Conservation (phyloP, 2,888 invertebrate species). For the Scrobipalpa atriplicella region DNA sequence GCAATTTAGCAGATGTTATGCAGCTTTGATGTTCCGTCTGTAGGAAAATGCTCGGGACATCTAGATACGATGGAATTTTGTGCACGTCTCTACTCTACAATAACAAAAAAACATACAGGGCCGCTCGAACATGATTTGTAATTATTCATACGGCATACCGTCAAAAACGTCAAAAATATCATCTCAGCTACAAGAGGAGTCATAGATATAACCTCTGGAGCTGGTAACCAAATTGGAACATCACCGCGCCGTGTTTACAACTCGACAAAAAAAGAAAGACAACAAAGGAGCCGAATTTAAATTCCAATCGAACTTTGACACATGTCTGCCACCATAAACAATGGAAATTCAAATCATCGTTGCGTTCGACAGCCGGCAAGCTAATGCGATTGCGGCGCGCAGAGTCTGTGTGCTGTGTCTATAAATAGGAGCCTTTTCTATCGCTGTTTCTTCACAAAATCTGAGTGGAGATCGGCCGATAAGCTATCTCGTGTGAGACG, state of each 20-base stretch:
- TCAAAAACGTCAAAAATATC: constrained; percentile 78
- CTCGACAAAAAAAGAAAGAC: constrained; percentile 75
- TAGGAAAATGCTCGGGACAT: constrained; percentile 23
- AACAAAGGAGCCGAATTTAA: constrained; percentile 82
- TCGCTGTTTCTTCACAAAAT: constrained; percentile 80
- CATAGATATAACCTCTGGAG: constrained; percentile 71
- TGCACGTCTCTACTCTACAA: constrained; percentile 12
- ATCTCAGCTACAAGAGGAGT: constrained; percentile 65
- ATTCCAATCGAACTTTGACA: constrained; percentile 83
- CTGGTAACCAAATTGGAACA: constrained; percentile 81
- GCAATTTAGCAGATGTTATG: constrained; percentile 78
- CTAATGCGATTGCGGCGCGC: constrained; percentile 76
- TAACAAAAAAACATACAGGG: constrained; percentile 35
- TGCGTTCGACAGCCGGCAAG: constrained; percentile 65
- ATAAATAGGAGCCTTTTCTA: constrained; percentile 81
- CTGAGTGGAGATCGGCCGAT: constrained; percentile 77
- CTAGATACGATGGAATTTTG: constrained; percentile 25
- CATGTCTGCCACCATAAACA: constrained; percentile 84
- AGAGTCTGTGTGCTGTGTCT: constrained; percentile 73
- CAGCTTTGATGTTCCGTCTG: constrained; percentile 67
- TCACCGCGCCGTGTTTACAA: constrained; percentile 80
- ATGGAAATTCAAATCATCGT: constrained; percentile 82
- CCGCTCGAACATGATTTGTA: constrained; percentile 69
- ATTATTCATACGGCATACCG: constrained; percentile 77
- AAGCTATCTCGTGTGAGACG: constrained; percentile 79